A percentile compares a stretch with the other conserved stretches of the same genome.
Evolutionary conservation across 2,888 invertebrate genomes (phyloP).

Genomic region (Cephalotes varians): DNA sequence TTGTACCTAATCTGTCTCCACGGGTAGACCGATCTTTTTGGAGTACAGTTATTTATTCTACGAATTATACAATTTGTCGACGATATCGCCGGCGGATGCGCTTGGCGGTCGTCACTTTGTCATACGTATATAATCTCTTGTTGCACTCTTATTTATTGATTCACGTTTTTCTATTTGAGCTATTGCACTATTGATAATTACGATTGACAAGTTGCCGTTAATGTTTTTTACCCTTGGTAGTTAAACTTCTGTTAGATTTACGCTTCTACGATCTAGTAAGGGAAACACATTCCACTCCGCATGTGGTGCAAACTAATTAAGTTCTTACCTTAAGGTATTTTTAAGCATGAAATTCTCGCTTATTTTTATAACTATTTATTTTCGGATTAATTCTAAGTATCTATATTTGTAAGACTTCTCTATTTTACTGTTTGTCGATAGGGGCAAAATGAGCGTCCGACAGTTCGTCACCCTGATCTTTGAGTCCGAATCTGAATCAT

Average conservation of each 20-base stretch:
- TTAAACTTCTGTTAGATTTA: slow-evolving; percentile 81
- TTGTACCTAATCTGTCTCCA: slow-evolving; percentile 71
- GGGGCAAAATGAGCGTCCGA: slow-evolving; percentile 21
- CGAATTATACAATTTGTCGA: slow-evolving; percentile 49
- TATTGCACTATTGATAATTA: slow-evolving; percentile 80
- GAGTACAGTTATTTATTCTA: slow-evolving; percentile 73
- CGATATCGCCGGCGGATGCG: slow-evolving; percentile 39
- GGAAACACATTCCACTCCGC: slow-evolving; percentile 83
- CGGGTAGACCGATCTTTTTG: slow-evolving; percentile 55
- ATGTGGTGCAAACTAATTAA: slow-evolving; percentile 83
- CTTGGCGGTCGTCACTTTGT: slow-evolving; percentile 61
- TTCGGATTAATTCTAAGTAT: slow-evolving; percentile 78
- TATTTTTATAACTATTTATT: slow-evolving; percentile 85
- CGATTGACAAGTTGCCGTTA: slow-evolving; percentile 78
- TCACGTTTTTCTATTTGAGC: slow-evolving; percentile 74
- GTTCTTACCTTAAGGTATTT: slow-evolving; percentile 80
- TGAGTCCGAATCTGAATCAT: slow-evolving; percentile 27
- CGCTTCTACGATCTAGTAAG: slow-evolving; percentile 82
- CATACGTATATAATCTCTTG: slow-evolving; percentile 78
- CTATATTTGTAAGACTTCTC: slow-evolving; percentile 66
- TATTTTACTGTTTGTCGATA: slow-evolving; percentile 55
- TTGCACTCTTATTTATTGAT: slow-evolving; percentile 85
- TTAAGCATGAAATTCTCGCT: slow-evolving; percentile 84
- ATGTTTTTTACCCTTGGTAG: slow-evolving; percentile 80
- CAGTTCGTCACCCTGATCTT: slow-evolving; percentile 21